Conservation (phyloP, 2,113 vertebrate species). For the Corydoras maculifer region DNA sequence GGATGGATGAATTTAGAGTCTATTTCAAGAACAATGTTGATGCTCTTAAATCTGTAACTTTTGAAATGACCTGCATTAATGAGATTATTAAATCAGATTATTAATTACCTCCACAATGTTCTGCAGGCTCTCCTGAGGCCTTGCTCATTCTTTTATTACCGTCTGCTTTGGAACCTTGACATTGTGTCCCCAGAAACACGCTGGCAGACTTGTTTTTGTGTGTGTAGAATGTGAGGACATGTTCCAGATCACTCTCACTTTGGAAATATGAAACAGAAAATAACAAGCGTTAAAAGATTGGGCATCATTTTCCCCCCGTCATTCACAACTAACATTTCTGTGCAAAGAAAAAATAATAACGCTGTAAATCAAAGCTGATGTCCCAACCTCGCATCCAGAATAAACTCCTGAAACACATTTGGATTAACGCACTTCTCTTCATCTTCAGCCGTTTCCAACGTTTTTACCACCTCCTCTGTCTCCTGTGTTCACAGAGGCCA, state of each 20-base stretch:
- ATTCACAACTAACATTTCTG: too few species aligned
- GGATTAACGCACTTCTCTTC: slow-evolving; percentile 73
- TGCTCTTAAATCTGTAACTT: too few species aligned
- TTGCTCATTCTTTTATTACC: slow-evolving; percentile 34
- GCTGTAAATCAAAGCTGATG: neutral
- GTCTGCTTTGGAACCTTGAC: slow-evolving; percentile 57
- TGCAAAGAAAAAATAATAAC: too few species aligned
- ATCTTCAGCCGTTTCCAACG: slow-evolving; percentile 64
- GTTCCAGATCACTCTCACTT: slow-evolving; percentile 90
- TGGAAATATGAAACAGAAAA: slow-evolving; percentile 45
- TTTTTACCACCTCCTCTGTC: slow-evolving; percentile 79
- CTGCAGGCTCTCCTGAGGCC: slow-evolving; percentile 46
- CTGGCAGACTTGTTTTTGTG: slow-evolving; percentile 86
- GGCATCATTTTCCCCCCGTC: neutral
- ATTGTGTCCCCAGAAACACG: slow-evolving; percentile 79
- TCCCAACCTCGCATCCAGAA: slow-evolving; percentile 79
- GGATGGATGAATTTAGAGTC: too few species aligned
- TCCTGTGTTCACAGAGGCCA: slow-evolving; percentile 62
- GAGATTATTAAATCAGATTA: too few species aligned
- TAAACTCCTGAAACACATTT: slow-evolving; percentile 79
- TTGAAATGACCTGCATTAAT: too few species aligned
- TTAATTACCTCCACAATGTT: slow-evolving; percentile 50
- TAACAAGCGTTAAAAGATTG: slow-evolving; percentile 15
- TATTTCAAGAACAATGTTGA: too few species aligned
- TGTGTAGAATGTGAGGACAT: slow-evolving; percentile 91